These are phyloP conservation scores for Pseudomyrmex flavicornis DNA, from an alignment of 1,140 invertebrate species.

Conservation along the genomic window DNA sequence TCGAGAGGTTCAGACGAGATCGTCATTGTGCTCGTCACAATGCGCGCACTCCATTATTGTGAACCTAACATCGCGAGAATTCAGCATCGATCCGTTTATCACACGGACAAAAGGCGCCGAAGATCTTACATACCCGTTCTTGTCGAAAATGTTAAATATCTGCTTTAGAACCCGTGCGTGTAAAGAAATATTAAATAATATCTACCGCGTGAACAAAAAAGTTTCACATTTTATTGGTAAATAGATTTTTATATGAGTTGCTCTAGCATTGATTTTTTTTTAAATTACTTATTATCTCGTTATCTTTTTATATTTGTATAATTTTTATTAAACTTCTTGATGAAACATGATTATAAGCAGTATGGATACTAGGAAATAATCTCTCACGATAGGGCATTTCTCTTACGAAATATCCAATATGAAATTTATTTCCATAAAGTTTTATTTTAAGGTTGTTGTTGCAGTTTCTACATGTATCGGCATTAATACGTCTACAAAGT, in stretches of 20 bases:
- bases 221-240: background rate
- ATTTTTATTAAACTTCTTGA: background rate
- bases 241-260: background rate
- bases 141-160: background rate
- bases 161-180: background rate
- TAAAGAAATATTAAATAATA: background rate
- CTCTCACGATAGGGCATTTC: background rate
- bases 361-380: background rate
- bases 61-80: constrained; percentile 45
- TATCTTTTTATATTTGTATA: background rate
- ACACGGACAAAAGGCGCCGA: constrained; percentile 50
- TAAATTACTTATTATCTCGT: background rate
- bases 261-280: background rate
- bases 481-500: background rate
- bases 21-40: constrained; percentile 69
- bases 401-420: background rate
- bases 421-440: constrained; percentile 1
- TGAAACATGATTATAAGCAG: no score
- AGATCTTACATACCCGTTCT: constrained; percentile 19
- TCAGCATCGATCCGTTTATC: constrained; percentile 60
- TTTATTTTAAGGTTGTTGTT: constrained; percentile 1
- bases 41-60: constrained; percentile 62
- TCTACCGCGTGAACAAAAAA: background rate
- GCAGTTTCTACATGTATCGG: background rate
- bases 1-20: constrained; percentile 66